Percentiles rank a stretch among this genome's conserved stretches.
Conservation (phyloP, 2,888 invertebrate genomes). For the Morinoia aosen region DNA sequence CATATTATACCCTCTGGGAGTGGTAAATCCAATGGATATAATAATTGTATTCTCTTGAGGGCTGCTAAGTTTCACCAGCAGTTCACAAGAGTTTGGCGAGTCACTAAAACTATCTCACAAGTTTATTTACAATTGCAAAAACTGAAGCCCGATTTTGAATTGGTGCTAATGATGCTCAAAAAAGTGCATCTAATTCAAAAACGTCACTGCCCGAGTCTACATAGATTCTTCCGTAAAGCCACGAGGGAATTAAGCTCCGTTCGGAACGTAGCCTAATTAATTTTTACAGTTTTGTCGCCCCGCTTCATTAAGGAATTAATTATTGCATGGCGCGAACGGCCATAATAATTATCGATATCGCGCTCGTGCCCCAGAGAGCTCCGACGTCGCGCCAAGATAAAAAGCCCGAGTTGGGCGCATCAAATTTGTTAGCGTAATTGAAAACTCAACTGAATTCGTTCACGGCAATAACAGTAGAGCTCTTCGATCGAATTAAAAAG, state of each 20-base stretch:
- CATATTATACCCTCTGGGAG: too few species aligned
- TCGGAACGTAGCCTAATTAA: not conserved
- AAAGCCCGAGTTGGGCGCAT: not conserved
- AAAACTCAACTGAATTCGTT: slow-evolving; percentile 17
- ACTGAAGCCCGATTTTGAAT: not conserved
- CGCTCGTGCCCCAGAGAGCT: not conserved
- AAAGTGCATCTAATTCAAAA: not conserved
- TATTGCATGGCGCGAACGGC: not conserved
- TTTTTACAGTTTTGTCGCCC: not conserved
- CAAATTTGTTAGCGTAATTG: not conserved
- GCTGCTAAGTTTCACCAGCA: too few species aligned
- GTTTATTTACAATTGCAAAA: too few species aligned
- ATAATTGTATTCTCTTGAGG: too few species aligned
- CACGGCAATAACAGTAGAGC: not conserved
- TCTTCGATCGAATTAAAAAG: not conserved
- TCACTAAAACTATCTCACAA: too few species aligned
- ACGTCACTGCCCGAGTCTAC: not conserved
- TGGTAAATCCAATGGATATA: too few species aligned
- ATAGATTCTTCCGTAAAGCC: not conserved
- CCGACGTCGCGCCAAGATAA: not conserved
- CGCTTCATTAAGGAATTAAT: slow-evolving; percentile 1
- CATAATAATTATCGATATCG: not conserved
- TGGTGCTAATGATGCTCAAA: not conserved
- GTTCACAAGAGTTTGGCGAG: too few species aligned
- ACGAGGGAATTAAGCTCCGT: not conserved